Percentiles rank a stretch among this genome's conserved stretches.
Conservation (phyloP, 2,888 invertebrate species). For the Saturnia pavonia region DNA sequence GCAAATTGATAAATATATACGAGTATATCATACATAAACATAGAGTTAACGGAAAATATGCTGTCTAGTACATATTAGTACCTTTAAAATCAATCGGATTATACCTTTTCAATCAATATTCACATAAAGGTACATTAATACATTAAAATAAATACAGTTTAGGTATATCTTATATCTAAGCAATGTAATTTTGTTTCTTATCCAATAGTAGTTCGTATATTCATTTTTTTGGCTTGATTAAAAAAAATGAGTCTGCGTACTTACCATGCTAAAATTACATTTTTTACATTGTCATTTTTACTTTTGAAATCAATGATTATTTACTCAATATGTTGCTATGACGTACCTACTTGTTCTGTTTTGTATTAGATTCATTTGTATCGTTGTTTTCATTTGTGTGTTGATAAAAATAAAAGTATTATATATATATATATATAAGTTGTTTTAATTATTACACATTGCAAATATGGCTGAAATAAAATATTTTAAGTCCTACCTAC, state of each 20-base stretch:
- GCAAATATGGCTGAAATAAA: not conserved
- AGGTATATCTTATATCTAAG: not conserved
- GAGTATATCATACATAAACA: not conserved
- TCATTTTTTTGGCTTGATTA: too few relatives aligned
- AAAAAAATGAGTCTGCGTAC: not conserved
- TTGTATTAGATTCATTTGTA: not conserved
- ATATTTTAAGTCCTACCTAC: too few relatives aligned
- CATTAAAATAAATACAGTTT: not conserved
- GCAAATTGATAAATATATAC: not conserved
- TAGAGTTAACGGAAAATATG: not conserved
- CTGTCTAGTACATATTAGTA: not conserved
- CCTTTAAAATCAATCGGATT: not conserved
- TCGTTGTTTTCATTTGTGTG: constrained; percentile 4
- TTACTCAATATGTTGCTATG: not conserved
- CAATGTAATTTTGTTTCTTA: not conserved
- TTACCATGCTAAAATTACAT: not conserved
- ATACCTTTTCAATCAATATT: not conserved
- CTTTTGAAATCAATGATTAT: not conserved
- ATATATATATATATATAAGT: constrained; percentile 2
- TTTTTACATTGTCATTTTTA: not conserved
- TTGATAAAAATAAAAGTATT: constrained; percentile 8
- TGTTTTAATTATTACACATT: not conserved
- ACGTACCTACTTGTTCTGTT: not conserved
- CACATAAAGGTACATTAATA: not conserved
- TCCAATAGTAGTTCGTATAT: not conserved